Percentiles rank a stretch among this genome's conserved stretches.
Evolutionary conservation across 2,797 vertebrate genomes (phyloP).

Genomic region (Oreortyx pictus): DNA sequence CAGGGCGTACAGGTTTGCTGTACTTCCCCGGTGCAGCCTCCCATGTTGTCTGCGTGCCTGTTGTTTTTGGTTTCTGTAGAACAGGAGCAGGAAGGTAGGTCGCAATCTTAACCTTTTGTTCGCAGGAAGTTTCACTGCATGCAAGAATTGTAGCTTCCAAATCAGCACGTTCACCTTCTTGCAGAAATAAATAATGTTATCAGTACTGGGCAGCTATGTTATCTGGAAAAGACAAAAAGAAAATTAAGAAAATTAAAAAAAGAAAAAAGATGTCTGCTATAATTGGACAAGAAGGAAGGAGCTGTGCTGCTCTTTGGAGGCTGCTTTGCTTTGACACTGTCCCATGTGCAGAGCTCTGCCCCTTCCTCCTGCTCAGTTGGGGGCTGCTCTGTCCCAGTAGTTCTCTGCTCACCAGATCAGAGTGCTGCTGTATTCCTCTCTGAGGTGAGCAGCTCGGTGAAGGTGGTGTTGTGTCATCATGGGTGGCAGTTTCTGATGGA

Average conservation of each 20-base stretch:
- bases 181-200: background rate
- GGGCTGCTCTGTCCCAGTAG: fast-evolving
- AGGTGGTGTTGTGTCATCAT: background rate
- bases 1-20: background rate
- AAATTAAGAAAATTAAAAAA: background rate
- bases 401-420: background rate
- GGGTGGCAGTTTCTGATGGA: background rate
- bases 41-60: background rate
- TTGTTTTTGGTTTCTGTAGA: background rate
- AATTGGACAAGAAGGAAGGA: background rate
- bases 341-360: fast-evolving
- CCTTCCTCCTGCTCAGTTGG: fast-evolving
- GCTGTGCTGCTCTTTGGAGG: background rate
- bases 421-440: background rate
- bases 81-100: background rate
- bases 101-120: background rate
- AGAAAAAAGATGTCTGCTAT: background rate
- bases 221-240: background rate
- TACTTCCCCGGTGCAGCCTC: background rate
- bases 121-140: background rate
- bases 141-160: background rate
- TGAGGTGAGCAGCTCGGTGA: background rate
- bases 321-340: background rate
- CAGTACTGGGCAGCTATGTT: background rate
- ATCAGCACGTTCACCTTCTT: background rate